Conservation (phyloP, 2,797 vertebrate genomes). For the Lacerta agilis region DNA sequence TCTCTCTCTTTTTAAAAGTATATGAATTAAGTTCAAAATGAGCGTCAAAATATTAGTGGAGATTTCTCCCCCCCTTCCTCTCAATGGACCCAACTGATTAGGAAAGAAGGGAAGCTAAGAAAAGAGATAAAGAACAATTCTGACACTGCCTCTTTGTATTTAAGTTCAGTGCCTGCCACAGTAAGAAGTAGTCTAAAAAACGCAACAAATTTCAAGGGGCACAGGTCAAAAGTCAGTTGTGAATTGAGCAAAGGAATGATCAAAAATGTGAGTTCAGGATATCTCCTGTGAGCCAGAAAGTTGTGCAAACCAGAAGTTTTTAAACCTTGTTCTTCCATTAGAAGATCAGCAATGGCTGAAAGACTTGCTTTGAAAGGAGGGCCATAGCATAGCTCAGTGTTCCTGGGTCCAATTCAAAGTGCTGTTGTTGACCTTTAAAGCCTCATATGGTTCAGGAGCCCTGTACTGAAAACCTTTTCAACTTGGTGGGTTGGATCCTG, state of each 20-base stretch:
- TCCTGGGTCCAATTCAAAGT: no score
- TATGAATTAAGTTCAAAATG: neutral
- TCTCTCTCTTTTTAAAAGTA: neutral
- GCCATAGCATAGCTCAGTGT: neutral
- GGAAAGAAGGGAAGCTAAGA: neutral
- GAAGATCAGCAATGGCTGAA: neutral
- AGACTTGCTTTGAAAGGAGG: neutral
- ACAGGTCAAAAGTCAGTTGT: neutral
- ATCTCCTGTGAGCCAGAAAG: neutral
- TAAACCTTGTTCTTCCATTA: neutral
- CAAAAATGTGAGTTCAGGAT: neutral
- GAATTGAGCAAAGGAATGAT: neutral
- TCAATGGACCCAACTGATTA: neutral
- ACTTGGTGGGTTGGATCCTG: no score
- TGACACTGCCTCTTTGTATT: neutral
- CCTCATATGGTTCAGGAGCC: no score
- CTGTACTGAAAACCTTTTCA: no score
- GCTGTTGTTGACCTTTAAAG: no score
- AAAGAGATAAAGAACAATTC: neutral
- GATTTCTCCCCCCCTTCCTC: neutral
- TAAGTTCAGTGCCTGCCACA: neutral
- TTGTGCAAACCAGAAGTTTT: neutral
- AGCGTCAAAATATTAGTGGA: conserved; percentile 1
- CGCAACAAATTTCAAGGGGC: neutral
- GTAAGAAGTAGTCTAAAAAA: neutral